phyloP scores from a whole-genome alignment of 2,797 vertebrate species.

The Semotilus atromaculatus region DNA sequence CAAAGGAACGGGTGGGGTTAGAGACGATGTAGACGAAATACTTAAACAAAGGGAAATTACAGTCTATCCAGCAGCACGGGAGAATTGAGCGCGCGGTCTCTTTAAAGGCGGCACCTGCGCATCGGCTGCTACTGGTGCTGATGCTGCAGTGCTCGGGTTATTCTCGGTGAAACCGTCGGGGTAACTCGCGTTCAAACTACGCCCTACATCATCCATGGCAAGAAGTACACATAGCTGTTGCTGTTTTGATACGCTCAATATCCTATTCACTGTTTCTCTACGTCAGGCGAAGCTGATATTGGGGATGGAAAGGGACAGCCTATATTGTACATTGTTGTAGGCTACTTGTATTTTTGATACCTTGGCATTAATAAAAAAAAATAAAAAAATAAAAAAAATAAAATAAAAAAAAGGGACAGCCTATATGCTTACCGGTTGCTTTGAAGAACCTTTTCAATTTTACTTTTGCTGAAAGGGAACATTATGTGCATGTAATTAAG shows the following conservation, averaged over 20 bases:
- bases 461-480: not conserved
- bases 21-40: conserved; percentile 28
- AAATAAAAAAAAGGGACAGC: not conserved
- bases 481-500: not conserved
- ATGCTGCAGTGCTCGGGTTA: conserved; percentile 85
- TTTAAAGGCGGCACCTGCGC: conserved; percentile 84
- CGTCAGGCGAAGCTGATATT: not conserved
- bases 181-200: conserved; percentile 83
- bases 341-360: too few species aligned
- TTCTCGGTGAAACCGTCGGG: conserved; percentile 81
- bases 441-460: not conserved
- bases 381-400: too few species aligned
- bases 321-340: too few species aligned
- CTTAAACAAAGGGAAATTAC: conserved; percentile 59
- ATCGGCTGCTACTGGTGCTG: conserved; percentile 73
- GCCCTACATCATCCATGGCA: conserved; percentile 71
- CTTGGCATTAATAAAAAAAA: too few species aligned
- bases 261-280: not conserved
- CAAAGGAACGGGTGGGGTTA: not conserved
- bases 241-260: not conserved
- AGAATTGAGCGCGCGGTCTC: conserved; percentile 66
- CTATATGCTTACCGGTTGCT: not conserved
- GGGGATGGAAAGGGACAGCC: not conserved
- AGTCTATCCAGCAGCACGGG: conserved; percentile 20
- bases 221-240: conserved; percentile 58